Evolutionary conservation across 1,140 invertebrate species (phyloP).

Genomic region (Chelonus insularis): DNA sequence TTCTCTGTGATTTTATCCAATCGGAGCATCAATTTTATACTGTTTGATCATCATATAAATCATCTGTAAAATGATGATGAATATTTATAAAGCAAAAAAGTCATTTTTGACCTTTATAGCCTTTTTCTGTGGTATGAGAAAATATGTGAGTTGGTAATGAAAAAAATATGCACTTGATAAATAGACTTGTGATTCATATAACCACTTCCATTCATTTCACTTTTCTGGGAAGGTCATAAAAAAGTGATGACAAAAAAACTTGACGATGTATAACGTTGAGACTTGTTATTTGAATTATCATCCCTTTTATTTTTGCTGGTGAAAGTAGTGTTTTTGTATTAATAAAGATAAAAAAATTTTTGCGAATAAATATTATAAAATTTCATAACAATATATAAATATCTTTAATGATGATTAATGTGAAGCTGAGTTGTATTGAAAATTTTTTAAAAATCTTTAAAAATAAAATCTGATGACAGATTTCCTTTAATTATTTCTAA

Average conservation of each 20-base stretch:
- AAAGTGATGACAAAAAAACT: neutral
- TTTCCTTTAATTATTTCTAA: neutral
- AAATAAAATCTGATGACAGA: neutral
- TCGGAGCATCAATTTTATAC: neutral
- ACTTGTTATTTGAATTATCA: neutral
- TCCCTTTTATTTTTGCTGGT: too few relatives aligned
- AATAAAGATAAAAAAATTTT: too few relatives aligned
- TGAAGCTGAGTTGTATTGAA: too few relatives aligned
- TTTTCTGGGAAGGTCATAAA: neutral
- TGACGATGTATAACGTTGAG: too few relatives aligned
- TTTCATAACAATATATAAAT: too few relatives aligned
- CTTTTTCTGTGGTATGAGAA: slow-evolving; percentile 7
- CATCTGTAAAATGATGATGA: slow-evolving; percentile 7
- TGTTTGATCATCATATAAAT: slow-evolving; percentile 9
- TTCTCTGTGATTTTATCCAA: slow-evolving; percentile 18
- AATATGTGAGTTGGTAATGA: neutral
- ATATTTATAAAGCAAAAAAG: slow-evolving; percentile 12
- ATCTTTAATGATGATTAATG: too few relatives aligned
- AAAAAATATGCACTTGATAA: slow-evolving; percentile 17
- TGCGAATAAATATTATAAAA: too few relatives aligned
- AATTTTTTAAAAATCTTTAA: too few relatives aligned
- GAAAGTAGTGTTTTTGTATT: too few relatives aligned
- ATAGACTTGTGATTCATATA: slow-evolving; percentile 23
- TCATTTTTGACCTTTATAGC: slow-evolving; percentile 1
- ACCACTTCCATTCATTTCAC: slow-evolving; percentile 22